Percentiles rank a stretch among this genome's conserved stretches.
phyloP scores from a whole-genome alignment of 2,797 vertebrate genomes.

The Bovichtus variegatus region DNA sequence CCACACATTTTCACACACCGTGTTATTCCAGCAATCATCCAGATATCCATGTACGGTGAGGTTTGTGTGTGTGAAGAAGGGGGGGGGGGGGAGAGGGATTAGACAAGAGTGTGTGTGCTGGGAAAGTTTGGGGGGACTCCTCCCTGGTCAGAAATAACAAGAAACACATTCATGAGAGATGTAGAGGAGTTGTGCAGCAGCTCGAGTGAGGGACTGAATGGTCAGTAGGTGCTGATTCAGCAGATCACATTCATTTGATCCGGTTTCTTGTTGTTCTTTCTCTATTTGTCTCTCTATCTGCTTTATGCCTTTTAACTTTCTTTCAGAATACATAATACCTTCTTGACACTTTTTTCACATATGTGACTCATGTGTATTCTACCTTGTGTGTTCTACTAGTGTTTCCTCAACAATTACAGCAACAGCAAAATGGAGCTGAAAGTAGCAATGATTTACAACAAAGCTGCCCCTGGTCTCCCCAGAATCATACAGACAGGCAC shows the following conservation, averaged over 20 bases:
- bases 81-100: slow-evolving; percentile 23
- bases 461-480: slow-evolving; percentile 35
- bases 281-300: neutral
- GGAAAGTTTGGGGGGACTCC: slow-evolving; percentile 56
- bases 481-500: slow-evolving; percentile 28
- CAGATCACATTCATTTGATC: slow-evolving; percentile 32
- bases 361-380: neutral
- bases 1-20: neutral
- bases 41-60: slow-evolving; percentile 40
- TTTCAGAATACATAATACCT: neutral
- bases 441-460: slow-evolving; percentile 13
- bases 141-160: slow-evolving; percentile 64
- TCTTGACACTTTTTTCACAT: neutral
- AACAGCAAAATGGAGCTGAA: slow-evolving; percentile 12
- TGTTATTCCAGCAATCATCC: slow-evolving; percentile 38
- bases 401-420: slow-evolving; percentile 17
- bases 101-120: slow-evolving; percentile 27
- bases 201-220: slow-evolving; percentile 36
- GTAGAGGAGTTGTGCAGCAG: slow-evolving; percentile 46
- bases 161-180: slow-evolving; percentile 61
- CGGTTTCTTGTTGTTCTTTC: neutral
- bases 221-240: slow-evolving; percentile 59
- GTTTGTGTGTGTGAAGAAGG: slow-evolving; percentile 26
- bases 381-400: neutral
- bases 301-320: neutral